Conservation (phyloP, 2,888 invertebrate genomes). For the Drosophila affinis region DNA sequence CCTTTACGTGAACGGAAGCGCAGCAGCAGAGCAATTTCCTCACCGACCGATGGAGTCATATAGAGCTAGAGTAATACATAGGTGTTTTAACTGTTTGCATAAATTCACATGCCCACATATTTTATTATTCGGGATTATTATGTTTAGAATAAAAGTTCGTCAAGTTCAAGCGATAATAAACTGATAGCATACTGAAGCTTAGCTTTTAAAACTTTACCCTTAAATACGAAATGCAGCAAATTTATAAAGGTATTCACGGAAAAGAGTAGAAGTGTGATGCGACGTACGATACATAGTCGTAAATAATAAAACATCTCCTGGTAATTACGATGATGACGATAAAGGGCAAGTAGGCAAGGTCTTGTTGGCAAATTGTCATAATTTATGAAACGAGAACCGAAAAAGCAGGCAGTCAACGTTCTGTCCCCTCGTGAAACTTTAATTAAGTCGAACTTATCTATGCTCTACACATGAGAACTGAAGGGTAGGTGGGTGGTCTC, state of each 20-base stretch:
- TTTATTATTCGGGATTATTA: no score
- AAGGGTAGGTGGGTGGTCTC: constrained; percentile 14
- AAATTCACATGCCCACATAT: no score
- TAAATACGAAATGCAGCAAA: constrained; percentile 10
- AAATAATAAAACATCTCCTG: constrained; percentile 21
- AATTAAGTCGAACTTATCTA: constrained; percentile 77
- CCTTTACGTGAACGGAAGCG: no score
- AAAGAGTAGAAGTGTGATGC: constrained; percentile 1
- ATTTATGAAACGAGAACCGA: constrained; percentile 58
- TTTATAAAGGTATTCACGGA: constrained; percentile 6
- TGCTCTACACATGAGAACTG: constrained; percentile 68
- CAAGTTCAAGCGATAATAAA: no score
- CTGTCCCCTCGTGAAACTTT: constrained; percentile 68
- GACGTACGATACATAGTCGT: constrained; percentile 6
- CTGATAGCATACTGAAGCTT: no score
- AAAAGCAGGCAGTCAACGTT: constrained; percentile 51
- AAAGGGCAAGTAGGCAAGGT: constrained; percentile 28
- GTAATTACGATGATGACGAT: constrained; percentile 17
- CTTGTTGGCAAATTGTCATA: constrained; percentile 53
- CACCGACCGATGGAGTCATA: no score
- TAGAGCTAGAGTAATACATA: no score
- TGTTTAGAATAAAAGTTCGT: no score
- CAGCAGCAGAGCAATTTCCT: no score
- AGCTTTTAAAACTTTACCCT: neutral
- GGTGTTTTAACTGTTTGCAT: no score